Evolutionary conservation across 2,797 vertebrate genomes (phyloP), one percentile per base, ranked within the genome.

Genomic region (Columba guinea): DNA sequence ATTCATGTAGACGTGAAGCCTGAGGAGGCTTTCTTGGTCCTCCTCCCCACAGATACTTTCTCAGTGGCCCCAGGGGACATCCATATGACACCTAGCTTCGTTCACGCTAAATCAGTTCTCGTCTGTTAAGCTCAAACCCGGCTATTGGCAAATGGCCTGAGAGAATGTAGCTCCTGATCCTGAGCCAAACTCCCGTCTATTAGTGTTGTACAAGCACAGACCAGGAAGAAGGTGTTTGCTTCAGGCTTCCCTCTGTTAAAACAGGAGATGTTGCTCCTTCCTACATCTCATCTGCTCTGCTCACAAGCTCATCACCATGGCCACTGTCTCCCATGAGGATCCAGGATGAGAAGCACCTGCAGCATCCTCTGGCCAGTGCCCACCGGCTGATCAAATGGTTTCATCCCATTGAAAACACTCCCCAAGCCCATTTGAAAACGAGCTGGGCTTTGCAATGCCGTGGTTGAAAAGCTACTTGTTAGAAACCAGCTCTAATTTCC

Each of bases 401-500:
- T 84, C 6, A 1, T n/a, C 56, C 32, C 16, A 44, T 2, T 48
- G 30, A 82, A 84, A 84, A 76, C 10, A 32, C 7, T 32, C 23
- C 44, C 30, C 35, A 67, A 52, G 69, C 2, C 13, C 11, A 49
- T 70, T 3, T 32, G 44, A 90, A 79, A 86, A 76, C 3, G 23
- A 79, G 18, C 2, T 79, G 71, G 79, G 24, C 34, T 73, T 79
- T 64, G 35, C 27, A 65, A 9, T 34, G 48, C 7, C 30, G 48
- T 4, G 10, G n/a, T 17, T 81, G 37, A 62, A 86, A 95, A 76
- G 63, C 30, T 75, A 5, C 32, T 79, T 48, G 30, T 62, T 67
- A 65, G 70, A 90, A 94, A 84, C 14, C n/a, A 75, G n/a, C 32
- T 52, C 44, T 85, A 27, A 63, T 79, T 93, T 94, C 86, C 80